Conservation (phyloP, 2,113 vertebrate species). For the Gyps fulvus region DNA sequence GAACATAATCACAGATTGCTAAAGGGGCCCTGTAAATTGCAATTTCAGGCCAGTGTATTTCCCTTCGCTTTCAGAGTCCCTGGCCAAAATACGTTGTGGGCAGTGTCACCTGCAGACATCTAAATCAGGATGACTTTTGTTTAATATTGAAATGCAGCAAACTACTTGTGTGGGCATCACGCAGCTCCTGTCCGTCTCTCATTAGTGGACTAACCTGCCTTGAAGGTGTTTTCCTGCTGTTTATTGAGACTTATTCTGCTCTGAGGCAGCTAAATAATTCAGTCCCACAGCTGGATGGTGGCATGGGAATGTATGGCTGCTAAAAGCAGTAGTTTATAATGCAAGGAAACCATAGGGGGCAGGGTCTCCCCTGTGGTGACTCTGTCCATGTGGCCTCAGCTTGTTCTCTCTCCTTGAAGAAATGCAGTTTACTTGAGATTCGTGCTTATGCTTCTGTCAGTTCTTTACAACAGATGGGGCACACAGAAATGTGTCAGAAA, state of each 20-base stretch:
- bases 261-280: slow-evolving; percentile 9
- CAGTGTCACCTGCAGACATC: background rate
- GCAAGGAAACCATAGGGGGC: background rate
- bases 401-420: background rate
- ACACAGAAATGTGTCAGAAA: background rate
- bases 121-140: background rate
- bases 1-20: background rate
- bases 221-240: background rate
- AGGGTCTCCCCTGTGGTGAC: background rate
- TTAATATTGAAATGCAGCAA: background rate
- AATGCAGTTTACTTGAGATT: background rate
- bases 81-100: background rate
- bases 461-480: background rate
- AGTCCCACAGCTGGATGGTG: background rate
- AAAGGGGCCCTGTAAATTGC: background rate
- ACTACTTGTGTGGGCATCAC: background rate
- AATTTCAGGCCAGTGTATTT: background rate
- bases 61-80: background rate
- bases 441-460: background rate
- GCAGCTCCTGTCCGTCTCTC: background rate
- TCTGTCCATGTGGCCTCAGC: background rate
- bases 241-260: background rate
- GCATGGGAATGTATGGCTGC: background rate
- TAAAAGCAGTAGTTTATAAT: background rate
- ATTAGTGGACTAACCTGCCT: background rate